These are phyloP conservation scores for Platycercus adscitus DNA, from an alignment of 2,113 vertebrate genomes.

Conservation along the genomic window DNA sequence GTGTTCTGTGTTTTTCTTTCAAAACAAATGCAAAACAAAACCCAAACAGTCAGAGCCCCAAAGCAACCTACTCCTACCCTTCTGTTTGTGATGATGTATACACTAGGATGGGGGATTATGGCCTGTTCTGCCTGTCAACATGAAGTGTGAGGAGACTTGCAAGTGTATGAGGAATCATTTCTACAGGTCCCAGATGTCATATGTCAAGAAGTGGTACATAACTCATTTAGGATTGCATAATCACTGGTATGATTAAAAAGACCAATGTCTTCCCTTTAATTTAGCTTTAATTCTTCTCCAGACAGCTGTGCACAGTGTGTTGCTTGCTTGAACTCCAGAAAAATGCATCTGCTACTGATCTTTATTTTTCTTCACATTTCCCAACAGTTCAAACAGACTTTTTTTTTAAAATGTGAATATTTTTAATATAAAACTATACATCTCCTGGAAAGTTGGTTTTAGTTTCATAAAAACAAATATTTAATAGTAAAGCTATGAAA, in stretches of 20 bases:
- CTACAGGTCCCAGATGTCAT: constrained; percentile 63
- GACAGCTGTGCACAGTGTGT: constrained; percentile 83
- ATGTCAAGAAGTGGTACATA: constrained; percentile 63
- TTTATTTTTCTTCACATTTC: constrained; percentile 82
- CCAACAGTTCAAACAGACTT: not conserved
- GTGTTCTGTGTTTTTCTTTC: not conserved
- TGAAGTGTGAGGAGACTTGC: not conserved
- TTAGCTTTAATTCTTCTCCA: constrained; percentile 65
- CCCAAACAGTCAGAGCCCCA: not conserved
- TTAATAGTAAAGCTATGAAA: constrained; percentile 11
- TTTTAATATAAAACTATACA: constrained; percentile 50
- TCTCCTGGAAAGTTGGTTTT: not conserved
- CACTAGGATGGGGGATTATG: not conserved
- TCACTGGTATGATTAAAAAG: constrained; percentile 74
- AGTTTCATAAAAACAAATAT: constrained; percentile 16
- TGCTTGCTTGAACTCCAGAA: constrained; percentile 52
- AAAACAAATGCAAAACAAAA: not conserved
- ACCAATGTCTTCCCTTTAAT: constrained; percentile 66
- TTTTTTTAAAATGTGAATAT: not conserved
- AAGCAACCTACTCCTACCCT: not conserved
- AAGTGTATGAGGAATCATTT: constrained; percentile 57
- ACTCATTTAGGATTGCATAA: constrained; percentile 72
- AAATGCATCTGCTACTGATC: constrained; percentile 57
- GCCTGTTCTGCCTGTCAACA: not conserved
- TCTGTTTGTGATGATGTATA: not conserved